Evolutionary conservation across 1,140 invertebrate genomes (phyloP).

Genomic region (Drosophila truncata): DNA sequence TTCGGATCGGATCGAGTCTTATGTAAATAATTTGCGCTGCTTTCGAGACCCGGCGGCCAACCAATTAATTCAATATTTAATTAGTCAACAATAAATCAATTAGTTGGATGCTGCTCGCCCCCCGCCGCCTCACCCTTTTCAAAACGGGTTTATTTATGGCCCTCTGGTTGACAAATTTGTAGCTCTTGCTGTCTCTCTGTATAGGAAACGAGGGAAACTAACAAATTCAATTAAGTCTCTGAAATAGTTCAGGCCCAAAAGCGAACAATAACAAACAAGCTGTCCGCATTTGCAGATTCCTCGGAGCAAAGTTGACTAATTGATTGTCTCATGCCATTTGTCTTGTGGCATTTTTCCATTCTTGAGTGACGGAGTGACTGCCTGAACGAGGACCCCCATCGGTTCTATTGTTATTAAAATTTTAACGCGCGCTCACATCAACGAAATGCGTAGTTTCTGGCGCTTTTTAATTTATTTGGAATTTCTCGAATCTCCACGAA

Average conservation of each 20-base stretch:
- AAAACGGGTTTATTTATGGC: slow-evolving; percentile 73
- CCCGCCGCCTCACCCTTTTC: slow-evolving; percentile 10
- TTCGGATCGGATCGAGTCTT: slow-evolving; percentile 43
- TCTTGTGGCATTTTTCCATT: slow-evolving; percentile 49
- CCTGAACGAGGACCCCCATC: slow-evolving; percentile 28
- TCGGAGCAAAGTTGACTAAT: slow-evolving; percentile 65
- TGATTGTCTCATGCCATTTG: slow-evolving; percentile 75
- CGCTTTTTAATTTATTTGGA: slow-evolving; percentile 76
- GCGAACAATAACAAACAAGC: slow-evolving; percentile 52
- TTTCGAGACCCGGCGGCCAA: slow-evolving; percentile 53
- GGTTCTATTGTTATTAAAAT: slow-evolving; percentile 69
- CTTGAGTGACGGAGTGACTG: slow-evolving; percentile 13
- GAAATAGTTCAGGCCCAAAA: slow-evolving; percentile 66
- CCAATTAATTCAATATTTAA: slow-evolving; percentile 84
- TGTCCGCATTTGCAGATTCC: slow-evolving; percentile 46
- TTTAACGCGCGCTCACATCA: slow-evolving; percentile 46
- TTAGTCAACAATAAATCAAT: slow-evolving; percentile 83
- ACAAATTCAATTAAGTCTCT: slow-evolving; percentile 78
- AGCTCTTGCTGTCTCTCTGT: slow-evolving; percentile 15
- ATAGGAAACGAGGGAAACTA: slow-evolving; percentile 53
- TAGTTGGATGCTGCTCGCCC: slow-evolving; percentile 50
- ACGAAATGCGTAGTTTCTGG: slow-evolving; percentile 75
- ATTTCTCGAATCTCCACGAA: slow-evolving; percentile 48
- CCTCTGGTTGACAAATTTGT: slow-evolving; percentile 71
- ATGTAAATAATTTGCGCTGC: slow-evolving; percentile 71